Percentiles rank a stretch among this genome's conserved stretches.
Evolutionary conservation across 2,113 vertebrate genomes (phyloP).

Genomic region (Anser cygnoides): DNA sequence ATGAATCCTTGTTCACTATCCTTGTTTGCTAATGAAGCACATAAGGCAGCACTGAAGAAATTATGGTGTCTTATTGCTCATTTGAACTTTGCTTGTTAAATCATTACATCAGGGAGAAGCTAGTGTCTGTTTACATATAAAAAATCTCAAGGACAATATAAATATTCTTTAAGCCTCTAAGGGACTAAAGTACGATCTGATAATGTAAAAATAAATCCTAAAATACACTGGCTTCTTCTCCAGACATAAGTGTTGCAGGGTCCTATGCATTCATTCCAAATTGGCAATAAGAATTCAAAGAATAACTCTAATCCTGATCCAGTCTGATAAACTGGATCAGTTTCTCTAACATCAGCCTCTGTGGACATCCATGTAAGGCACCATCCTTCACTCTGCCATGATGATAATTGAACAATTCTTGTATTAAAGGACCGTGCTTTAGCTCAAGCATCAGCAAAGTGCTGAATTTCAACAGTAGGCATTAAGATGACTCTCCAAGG

Average conservation of each 20-base stretch:
- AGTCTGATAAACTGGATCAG: not conserved
- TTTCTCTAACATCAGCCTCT: not conserved
- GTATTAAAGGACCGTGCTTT: not conserved
- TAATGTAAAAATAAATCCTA: not conserved
- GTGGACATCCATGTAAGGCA: not conserved
- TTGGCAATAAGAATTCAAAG: not conserved
- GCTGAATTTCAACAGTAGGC: not conserved
- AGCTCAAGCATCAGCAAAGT: not conserved
- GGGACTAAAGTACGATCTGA: not conserved
- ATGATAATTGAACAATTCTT: not conserved
- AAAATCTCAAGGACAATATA: not conserved
- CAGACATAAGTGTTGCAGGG: not conserved
- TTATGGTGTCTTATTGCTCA: not conserved
- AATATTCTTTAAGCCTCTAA: not conserved
- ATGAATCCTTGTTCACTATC: not conserved
- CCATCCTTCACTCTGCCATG: not conserved
- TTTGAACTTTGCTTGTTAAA: slow-evolving; percentile 38
- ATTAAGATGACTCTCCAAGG: not conserved
- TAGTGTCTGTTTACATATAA: not conserved
- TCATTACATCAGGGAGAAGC: not conserved
- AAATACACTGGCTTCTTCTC: not conserved
- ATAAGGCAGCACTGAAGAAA: not conserved
- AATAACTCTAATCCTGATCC: not conserved
- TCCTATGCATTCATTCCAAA: not conserved
- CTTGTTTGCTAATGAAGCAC: slow-evolving; percentile 15